Conservation (phyloP, 2,797 vertebrate species). For the Dipus sagitta region DNA sequence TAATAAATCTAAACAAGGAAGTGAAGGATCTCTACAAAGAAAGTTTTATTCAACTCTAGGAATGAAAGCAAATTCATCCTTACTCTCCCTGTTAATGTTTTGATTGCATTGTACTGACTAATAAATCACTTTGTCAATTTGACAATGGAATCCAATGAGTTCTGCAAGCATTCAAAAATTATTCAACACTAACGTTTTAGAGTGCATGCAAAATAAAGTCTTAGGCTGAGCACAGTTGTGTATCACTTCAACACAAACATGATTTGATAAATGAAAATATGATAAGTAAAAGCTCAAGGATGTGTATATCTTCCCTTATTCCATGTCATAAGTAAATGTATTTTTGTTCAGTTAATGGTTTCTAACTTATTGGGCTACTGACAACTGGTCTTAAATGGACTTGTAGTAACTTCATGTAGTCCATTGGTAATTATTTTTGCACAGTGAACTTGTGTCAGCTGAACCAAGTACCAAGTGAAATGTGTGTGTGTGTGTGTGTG, state of each 20-base stretch:
- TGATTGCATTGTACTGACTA: background rate
- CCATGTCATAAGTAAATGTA: background rate
- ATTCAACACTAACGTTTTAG: background rate
- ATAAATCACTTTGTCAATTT: background rate
- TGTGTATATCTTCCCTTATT: rapidly evolving
- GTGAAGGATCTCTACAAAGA: too few species aligned
- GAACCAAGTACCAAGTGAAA: background rate
- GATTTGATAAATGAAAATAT: background rate
- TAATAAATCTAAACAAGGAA: too few species aligned
- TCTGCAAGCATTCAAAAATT: background rate
- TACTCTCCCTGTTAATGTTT: background rate
- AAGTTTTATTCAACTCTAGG: too few species aligned
- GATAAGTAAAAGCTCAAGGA: background rate
- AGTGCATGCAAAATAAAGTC: background rate
- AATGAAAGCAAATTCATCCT: too few species aligned
- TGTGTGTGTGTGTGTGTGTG: too few species aligned
- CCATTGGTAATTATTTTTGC: rapidly evolving
- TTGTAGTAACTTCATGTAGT: background rate
- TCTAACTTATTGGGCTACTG: background rate
- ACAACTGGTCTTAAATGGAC: background rate
- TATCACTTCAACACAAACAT: background rate
- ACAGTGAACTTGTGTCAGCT: background rate
- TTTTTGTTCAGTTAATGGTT: background rate
- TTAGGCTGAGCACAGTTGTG: background rate
- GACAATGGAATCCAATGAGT: background rate